phyloP scores from a whole-genome alignment of 2,113 vertebrate genomes.

The Psammodynastes pulverulentus region DNA sequence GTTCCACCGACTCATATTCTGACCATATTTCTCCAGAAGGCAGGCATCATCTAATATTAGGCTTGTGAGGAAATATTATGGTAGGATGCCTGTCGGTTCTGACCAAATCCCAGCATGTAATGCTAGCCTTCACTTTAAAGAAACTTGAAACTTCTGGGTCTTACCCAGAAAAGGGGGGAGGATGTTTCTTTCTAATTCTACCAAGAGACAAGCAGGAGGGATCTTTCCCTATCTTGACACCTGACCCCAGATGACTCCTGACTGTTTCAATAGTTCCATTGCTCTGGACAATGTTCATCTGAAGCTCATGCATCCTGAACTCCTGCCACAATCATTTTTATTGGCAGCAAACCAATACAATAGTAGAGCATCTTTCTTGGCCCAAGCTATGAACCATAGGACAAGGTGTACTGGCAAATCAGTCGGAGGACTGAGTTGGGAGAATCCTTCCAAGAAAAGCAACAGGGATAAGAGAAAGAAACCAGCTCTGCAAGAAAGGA shows the following conservation, averaged over 20 bases:
- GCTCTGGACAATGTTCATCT: background rate
- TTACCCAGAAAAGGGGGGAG: background rate
- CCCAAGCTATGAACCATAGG: background rate
- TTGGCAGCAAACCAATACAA: background rate
- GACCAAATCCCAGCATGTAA: background rate
- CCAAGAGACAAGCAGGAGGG: background rate
- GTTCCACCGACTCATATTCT: background rate
- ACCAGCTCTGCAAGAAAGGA: background rate
- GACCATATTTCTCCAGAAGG: background rate
- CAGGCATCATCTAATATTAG: background rate
- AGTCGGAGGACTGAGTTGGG: background rate
- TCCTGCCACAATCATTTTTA: background rate
- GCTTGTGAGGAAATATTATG: background rate
- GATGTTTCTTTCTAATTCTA: background rate
- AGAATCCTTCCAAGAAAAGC: background rate
- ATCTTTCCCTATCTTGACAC: background rate
- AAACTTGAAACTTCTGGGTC: background rate
- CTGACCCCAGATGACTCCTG: background rate
- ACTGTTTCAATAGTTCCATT: background rate
- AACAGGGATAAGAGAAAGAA: background rate
- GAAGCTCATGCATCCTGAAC: background rate
- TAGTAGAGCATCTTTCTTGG: background rate
- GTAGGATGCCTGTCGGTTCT: background rate
- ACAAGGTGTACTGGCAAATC: background rate
- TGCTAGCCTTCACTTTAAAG: background rate